phyloP scores from a whole-genome alignment of 2,797 vertebrate species.

The Myotis myotis region DNA sequence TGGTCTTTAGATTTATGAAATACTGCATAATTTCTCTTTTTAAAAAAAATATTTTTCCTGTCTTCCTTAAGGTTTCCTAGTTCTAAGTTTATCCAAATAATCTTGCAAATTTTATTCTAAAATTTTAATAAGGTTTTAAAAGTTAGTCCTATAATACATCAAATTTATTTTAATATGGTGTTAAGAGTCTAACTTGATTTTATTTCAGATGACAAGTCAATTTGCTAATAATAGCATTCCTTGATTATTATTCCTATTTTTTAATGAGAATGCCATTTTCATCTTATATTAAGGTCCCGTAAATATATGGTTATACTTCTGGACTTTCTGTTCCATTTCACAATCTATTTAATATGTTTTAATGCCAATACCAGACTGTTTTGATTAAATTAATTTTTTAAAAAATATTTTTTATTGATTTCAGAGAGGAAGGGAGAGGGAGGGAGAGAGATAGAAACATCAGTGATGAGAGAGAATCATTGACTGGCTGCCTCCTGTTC shows the following conservation, averaged over 20 bases:
- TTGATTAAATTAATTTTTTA: background rate
- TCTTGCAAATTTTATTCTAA: background rate
- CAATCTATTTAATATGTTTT: background rate
- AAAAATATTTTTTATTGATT: too few relatives aligned
- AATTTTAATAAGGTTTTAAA: slow-evolving; percentile 34
- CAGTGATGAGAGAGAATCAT: too few relatives aligned
- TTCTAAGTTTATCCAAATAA: slow-evolving; percentile 26
- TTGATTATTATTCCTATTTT: slow-evolving; percentile 11
- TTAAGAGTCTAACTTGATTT: slow-evolving; percentile 17
- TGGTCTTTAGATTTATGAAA: slow-evolving; percentile 46
- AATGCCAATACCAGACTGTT: background rate
- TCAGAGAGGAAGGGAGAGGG: too few relatives aligned
- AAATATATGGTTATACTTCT: slow-evolving; percentile 15
- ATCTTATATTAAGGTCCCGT: background rate
- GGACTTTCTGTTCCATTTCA: background rate
- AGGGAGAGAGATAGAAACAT: too few relatives aligned
- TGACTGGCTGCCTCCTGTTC: too few relatives aligned
- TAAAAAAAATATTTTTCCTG: background rate
- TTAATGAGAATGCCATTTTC: background rate
- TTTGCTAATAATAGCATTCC: slow-evolving; percentile 11
- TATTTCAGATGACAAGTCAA: slow-evolving; percentile 11
- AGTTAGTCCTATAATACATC: background rate
- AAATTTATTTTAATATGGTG: background rate
- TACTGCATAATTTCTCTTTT: background rate
- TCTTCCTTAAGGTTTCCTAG: background rate